A percentile compares a stretch with the other conserved stretches of the same genome.
These are phyloP conservation scores for Idaea straminata DNA, from an alignment of 2,888 invertebrate genomes.

Conservation along the genomic window DNA sequence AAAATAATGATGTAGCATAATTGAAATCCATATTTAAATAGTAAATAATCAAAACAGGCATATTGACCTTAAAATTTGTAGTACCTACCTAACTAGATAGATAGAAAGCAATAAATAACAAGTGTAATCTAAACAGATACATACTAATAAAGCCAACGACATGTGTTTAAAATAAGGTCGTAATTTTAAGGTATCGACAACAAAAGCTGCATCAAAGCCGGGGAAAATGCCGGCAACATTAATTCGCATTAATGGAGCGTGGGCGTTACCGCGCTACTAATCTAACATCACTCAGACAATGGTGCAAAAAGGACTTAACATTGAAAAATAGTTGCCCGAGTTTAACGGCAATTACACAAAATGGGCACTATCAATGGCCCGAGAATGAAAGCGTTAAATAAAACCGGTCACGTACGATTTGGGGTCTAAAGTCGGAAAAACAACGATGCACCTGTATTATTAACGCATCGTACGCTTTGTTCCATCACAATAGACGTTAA, in stretches of 20 bases:
- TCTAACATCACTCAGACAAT: slow-evolving; percentile 58
- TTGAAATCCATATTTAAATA: not conserved
- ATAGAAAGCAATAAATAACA: not conserved
- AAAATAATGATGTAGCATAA: not conserved
- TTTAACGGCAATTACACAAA: slow-evolving; percentile 73
- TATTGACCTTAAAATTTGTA: not conserved
- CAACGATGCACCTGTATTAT: slow-evolving; percentile 72
- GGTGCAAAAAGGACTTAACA: slow-evolving; percentile 61
- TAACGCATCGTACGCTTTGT: slow-evolving; percentile 74
- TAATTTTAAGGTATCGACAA: slow-evolving; percentile 50
- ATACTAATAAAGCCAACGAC: slow-evolving; percentile 40
- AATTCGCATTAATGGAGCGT: slow-evolving; percentile 74
- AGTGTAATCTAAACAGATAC: slow-evolving; percentile 8
- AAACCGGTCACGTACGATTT: slow-evolving; percentile 68
- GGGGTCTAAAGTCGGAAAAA: slow-evolving; percentile 54
- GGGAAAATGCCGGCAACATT: slow-evolving; percentile 52
- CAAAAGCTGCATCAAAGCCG: slow-evolving; percentile 53
- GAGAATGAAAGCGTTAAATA: slow-evolving; percentile 66
- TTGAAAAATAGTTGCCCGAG: slow-evolving; percentile 66
- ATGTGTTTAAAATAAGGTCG: slow-evolving; percentile 52
- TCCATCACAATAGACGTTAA: slow-evolving; percentile 73
- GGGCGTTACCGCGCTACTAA: slow-evolving; percentile 56
- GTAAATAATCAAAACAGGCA: not conserved
- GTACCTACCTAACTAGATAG: not conserved
- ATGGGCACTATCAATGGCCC: slow-evolving; percentile 64